Base-by-base conservation (phyloP, 2,888 invertebrate genomes). In the Polydesmus complanatus region DNA sequence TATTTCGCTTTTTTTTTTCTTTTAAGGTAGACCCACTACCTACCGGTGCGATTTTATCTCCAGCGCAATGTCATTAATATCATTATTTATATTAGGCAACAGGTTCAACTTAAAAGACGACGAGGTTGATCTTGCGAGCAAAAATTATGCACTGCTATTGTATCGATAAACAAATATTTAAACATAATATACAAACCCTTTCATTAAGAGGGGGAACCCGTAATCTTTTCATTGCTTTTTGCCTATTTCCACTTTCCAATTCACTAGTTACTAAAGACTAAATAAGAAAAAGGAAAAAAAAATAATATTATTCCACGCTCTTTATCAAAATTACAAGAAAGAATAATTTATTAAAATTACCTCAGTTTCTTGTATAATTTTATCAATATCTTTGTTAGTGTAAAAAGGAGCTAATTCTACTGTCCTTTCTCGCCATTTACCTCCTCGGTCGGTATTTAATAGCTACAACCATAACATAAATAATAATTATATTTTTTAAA, bases 121-220 rank as follows among this genome's bases (percentile, higher is more conserved):
- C n/a, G n/a, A n/a, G n/a, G n/a, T n/a, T n/a, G n/a, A n/a, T n/a
- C n/a, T n/a, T n/a, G n/a, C n/a, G n/a, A n/a, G n/a, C n/a, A n/a
- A n/a, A n/a, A n/a, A n/a, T n/a, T n/a, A n/a, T n/a, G n/a, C n/a
- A n/a, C n/a, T n/a, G n/a, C n/a, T n/a, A n/a, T n/a, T n/a, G n/a
- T n/a, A n/a, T n/a, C n/a, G n/a, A n/a, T n/a, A n/a, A n/a, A n/a
- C n/a, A n/a, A n/a, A n/a, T n/a, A n/a, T n/a, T n/a, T n/a, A n/a
- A n/a, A n/a, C n/a, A n/a, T n/a, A n/a, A 8, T 5, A 14, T 37
- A 37, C 37, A 37, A 37, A 73, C 73, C 69, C 94, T 90, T 73
- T 98, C 97, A 0, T 95, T 95, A 3, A 98, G 76, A 0, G 98
- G 98, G 0, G 98, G 98, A 0, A 98, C 97, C 61, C 97, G 78